Conservation (phyloP, 2,113 vertebrate species). For the Mustelus asterias region DNA sequence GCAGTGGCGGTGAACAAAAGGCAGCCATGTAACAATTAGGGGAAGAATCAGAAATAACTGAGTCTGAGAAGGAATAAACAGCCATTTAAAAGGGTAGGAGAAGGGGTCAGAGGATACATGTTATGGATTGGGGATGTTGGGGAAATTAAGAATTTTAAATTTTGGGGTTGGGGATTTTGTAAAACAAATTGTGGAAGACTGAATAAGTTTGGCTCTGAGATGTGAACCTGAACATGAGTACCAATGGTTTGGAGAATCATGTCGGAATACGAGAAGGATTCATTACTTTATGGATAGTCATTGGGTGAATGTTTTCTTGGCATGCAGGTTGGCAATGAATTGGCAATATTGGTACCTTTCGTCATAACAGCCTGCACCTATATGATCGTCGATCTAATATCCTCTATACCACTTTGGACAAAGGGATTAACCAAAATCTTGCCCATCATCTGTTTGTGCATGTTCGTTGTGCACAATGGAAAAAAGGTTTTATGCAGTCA, state of each 20-base stretch:
- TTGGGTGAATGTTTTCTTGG: not conserved
- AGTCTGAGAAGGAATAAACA: not conserved
- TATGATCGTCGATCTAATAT: not conserved
- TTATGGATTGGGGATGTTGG: not conserved
- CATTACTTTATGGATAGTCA: not conserved
- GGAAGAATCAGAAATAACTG: not conserved
- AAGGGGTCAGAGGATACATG: not conserved
- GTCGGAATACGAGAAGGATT: too few species aligned
- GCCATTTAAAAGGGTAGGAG: not conserved
- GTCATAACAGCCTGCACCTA: not conserved
- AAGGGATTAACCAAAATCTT: not conserved
- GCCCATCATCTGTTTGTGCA: conserved; percentile 7
- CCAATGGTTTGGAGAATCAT: not conserved
- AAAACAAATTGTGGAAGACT: not conserved
- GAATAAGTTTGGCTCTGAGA: not conserved
- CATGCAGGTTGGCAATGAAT: not conserved
- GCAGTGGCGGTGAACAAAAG: not conserved
- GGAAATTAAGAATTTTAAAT: not conserved
- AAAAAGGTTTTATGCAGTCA: too few species aligned
- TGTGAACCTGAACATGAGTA: not conserved
- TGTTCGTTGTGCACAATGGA: not conserved
- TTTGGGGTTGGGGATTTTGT: not conserved
- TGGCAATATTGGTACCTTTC: not conserved
- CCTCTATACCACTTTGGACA: not conserved
- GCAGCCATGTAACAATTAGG: not conserved